Conservation (phyloP, 1,140 invertebrate species). For the Nebria ingens region DNA sequence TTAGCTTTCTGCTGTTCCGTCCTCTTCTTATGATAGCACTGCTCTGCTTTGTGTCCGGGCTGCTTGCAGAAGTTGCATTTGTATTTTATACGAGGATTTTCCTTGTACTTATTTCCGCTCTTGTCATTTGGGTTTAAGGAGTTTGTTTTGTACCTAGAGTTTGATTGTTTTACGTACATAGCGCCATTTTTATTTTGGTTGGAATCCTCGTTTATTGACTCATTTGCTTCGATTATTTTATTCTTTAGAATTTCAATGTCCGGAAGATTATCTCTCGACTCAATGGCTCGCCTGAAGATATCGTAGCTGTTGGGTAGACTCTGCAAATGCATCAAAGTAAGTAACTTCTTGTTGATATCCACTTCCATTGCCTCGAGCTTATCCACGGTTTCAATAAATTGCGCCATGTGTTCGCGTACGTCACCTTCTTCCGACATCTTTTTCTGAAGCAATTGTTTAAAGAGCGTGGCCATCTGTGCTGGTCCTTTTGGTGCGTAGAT, state of each 20-base stretch:
- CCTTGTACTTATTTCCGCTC: too few relatives aligned
- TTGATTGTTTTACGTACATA: neutral
- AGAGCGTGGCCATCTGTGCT: too few relatives aligned
- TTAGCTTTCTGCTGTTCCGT: too few relatives aligned
- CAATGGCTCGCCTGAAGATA: conserved; percentile 15
- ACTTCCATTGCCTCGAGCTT: conserved; percentile 13
- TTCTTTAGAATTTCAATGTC: neutral
- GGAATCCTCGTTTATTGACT: neutral
- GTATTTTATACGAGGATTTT: too few relatives aligned
- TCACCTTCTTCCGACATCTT: conserved; percentile 16
- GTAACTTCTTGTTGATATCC: conserved; percentile 14
- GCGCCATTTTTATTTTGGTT: neutral
- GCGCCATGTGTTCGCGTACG: conserved; percentile 11
- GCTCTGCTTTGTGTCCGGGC: too few relatives aligned
- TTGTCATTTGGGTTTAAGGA: too few relatives aligned
- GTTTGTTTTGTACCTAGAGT: too few relatives aligned
- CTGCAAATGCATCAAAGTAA: conserved; percentile 16
- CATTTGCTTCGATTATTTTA: neutral
- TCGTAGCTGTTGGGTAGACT: conserved; percentile 13
- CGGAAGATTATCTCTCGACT: conserved; percentile 13
- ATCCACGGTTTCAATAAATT: conserved; percentile 17
- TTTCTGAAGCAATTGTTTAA: conserved; percentile 14
- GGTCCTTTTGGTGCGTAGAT: conserved; percentile 17
- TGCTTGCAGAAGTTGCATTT: too few relatives aligned
- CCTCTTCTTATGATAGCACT: too few relatives aligned